Percentiles rank a stretch among this genome's conserved stretches.
phyloP scores from a whole-genome alignment of 1,140 invertebrate species.

The Thalassaphorura encarpata region DNA sequence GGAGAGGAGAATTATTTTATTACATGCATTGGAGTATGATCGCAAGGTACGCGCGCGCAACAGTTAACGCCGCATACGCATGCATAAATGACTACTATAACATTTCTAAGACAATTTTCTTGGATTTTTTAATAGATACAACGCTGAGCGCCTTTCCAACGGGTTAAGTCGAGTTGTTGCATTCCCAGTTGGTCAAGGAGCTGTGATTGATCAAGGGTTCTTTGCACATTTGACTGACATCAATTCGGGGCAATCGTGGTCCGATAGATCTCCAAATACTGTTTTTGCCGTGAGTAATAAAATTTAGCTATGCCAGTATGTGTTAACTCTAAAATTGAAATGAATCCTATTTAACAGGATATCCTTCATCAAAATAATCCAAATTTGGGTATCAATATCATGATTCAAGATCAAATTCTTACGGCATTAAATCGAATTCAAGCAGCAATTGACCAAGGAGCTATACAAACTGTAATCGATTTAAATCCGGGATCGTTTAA shows the following conservation, averaged over 20 bases:
- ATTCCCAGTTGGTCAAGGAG: background rate
- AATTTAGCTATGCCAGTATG: too few species aligned
- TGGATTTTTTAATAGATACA: background rate
- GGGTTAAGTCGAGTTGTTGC: slow-evolving; percentile 15
- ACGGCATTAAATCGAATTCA: too few species aligned
- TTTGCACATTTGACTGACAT: slow-evolving; percentile 8
- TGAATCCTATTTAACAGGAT: too few species aligned
- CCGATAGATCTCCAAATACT: slow-evolving; percentile 8
- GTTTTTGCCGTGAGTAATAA: slow-evolving; percentile 19
- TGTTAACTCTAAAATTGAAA: too few species aligned
- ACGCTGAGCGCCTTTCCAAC: slow-evolving; percentile 6
- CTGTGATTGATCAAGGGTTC: background rate
- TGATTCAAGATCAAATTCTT: too few species aligned
- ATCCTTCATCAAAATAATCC: too few species aligned
- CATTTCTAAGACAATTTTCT: background rate
- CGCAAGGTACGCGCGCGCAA: slow-evolving; percentile 1
- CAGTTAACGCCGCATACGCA: too few species aligned
- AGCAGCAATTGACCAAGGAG: background rate
- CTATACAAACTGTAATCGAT: background rate
- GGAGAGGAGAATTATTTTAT: background rate
- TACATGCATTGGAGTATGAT: background rate
- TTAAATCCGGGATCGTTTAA: background rate
- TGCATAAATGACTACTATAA: too few species aligned
- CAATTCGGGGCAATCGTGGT: slow-evolving; percentile 18
- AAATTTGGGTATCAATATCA: too few species aligned